These are phyloP conservation scores for Euthynnus affinis DNA, from an alignment of 2,797 vertebrate genomes.

Conservation along the genomic window DNA sequence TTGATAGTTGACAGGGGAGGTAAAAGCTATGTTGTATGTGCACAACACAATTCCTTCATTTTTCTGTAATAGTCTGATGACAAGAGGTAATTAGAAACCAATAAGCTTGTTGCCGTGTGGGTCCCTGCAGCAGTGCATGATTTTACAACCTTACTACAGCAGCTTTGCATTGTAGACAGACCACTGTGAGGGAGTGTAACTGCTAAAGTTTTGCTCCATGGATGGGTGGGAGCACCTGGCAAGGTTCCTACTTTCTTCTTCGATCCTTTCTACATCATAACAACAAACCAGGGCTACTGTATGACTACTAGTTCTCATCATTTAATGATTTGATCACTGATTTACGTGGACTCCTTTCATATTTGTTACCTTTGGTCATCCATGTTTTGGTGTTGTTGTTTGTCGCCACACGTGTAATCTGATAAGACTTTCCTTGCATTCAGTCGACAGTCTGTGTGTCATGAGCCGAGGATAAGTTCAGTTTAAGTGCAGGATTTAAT, in stretches of 20 bases:
- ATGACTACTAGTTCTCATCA: neutral
- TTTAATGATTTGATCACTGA: neutral
- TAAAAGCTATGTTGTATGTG: neutral
- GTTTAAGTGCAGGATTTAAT: constrained; percentile 58
- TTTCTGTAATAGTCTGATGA: neutral
- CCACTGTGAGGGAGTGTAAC: constrained; percentile 38
- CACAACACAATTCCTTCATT: neutral
- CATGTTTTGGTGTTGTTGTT: constrained; percentile 6
- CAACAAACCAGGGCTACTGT: constrained; percentile 11
- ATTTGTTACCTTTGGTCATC: neutral
- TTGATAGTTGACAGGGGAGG: neutral
- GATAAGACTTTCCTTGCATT: neutral
- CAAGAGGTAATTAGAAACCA: neutral
- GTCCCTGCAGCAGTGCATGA: neutral
- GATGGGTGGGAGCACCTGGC: constrained; percentile 37
- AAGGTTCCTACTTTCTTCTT: constrained; percentile 18
- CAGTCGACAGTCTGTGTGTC: constrained; percentile 11
- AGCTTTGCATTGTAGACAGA: constrained; percentile 42
- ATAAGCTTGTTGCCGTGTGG: constrained; percentile 12
- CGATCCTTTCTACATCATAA: constrained; percentile 7
- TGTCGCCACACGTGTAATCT: constrained; percentile 40
- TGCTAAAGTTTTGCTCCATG: constrained; percentile 46
- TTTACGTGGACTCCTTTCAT: neutral
- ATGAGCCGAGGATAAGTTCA: constrained; percentile 45
- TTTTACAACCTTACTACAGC: constrained; percentile 21